Conservation (phyloP, 2,797 vertebrate species). For the Aphelocoma californica region DNA sequence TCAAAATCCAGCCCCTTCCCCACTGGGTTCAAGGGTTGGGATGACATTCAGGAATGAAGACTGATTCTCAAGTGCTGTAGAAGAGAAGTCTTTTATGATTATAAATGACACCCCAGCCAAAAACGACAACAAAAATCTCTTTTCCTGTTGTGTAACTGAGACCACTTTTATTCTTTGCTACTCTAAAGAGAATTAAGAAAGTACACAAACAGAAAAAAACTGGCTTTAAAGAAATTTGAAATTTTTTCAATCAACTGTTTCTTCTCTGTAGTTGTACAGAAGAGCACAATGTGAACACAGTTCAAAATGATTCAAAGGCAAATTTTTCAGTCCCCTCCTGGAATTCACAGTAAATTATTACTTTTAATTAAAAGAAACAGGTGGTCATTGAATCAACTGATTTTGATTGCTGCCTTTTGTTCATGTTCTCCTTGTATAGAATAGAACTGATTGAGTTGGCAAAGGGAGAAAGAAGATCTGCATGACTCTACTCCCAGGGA, state of each 20-base stretch:
- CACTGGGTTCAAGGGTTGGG: background rate
- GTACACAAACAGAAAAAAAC: background rate
- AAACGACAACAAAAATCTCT: background rate
- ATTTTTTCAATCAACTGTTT: background rate
- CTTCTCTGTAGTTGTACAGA: background rate
- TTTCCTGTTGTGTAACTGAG: background rate
- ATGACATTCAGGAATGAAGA: background rate
- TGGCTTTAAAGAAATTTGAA: background rate
- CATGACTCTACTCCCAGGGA: constrained; percentile 1
- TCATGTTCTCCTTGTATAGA: background rate
- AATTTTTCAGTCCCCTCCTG: background rate
- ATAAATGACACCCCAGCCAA: background rate
- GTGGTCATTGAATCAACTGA: constrained; percentile 31
- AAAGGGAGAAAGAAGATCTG: constrained; percentile 11
- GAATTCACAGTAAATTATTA: constrained; percentile 13
- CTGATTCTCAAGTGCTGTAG: background rate
- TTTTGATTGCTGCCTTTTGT: constrained; percentile 42
- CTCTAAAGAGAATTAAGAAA: background rate
- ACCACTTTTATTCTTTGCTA: background rate
- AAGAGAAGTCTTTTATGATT: background rate
- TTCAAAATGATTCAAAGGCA: background rate
- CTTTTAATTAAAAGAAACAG: constrained; percentile 42
- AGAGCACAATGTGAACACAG: background rate
- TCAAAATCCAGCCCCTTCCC: background rate
- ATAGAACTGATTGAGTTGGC: constrained; percentile 36